A percentile compares a stretch with the other conserved stretches of the same genome.
Conservation (phyloP, 2,113 vertebrate genomes). For the Heliornis fulica region DNA sequence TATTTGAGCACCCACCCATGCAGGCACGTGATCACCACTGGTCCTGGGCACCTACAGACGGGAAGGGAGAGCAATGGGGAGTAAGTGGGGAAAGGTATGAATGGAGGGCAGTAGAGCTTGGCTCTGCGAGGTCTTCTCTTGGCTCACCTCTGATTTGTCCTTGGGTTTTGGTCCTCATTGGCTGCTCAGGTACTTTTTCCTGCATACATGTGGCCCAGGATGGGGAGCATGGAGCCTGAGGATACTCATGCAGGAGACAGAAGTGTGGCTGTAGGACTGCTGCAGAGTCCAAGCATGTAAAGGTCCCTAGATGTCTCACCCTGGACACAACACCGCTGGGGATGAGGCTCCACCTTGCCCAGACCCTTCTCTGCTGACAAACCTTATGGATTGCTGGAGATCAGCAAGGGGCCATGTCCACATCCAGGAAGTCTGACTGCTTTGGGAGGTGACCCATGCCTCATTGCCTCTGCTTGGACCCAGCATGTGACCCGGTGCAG, state of each 20-base stretch:
- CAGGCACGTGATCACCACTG: not conserved
- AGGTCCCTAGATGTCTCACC: not conserved
- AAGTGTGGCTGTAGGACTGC: not conserved
- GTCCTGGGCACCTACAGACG: not conserved
- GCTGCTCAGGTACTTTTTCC: not conserved
- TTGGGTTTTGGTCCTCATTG: accelerated
- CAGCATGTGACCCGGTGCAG: not conserved
- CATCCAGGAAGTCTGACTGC: not conserved
- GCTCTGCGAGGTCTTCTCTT: not conserved
- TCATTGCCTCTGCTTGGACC: not conserved
- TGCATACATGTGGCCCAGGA: accelerated
- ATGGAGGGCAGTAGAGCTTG: not conserved
- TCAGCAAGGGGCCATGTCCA: not conserved
- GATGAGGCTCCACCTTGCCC: not conserved
- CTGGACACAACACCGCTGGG: accelerated
- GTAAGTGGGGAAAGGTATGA: not conserved
- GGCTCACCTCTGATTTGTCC: not conserved
- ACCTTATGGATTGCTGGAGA: not conserved
- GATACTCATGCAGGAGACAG: not conserved
- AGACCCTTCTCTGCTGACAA: not conserved
- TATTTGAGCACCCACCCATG: not conserved
- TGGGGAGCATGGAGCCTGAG: not conserved
- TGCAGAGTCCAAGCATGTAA: not conserved
- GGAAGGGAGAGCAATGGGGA: not conserved
- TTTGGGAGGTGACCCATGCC: not conserved